Percentiles rank a stretch among this genome's conserved stretches.
Evolutionary conservation across 2,888 invertebrate species (phyloP).

Genomic region (Ichneumoninae sp.): DNA sequence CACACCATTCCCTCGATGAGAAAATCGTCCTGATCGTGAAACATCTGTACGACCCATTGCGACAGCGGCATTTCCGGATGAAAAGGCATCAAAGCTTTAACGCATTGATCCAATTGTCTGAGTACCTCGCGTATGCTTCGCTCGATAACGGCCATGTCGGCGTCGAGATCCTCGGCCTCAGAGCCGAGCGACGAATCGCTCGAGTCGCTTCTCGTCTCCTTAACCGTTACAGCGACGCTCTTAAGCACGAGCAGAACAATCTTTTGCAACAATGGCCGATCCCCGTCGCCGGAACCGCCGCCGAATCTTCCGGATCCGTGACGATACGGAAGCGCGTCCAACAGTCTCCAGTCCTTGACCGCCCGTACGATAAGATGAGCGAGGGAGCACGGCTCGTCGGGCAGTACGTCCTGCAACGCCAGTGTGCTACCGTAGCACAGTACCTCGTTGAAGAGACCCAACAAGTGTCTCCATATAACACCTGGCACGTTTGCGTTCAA

Average conservation of each 20-base stretch:
- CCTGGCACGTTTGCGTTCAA: conserved; percentile 90
- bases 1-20: conserved; percentile 97
- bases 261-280: conserved; percentile 90
- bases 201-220: conserved; percentile 94
- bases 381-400: conserved; percentile 94
- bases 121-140: conserved; percentile 93
- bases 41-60: conserved; percentile 94
- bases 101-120: conserved; percentile 92
- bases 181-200: conserved; percentile 94
- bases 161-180: conserved; percentile 93
- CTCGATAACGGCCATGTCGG: conserved; percentile 95
- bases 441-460: conserved; percentile 95
- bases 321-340: conserved; percentile 86
- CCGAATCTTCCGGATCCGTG: conserved; percentile 85
- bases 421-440: conserved; percentile 96
- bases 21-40: conserved; percentile 96
- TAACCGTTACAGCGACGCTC: conserved; percentile 95
- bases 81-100: conserved; percentile 92
- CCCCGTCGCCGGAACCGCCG: conserved; percentile 85
- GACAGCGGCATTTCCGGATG: conserved; percentile 95
- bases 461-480: conserved; percentile 93
- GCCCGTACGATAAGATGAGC: conserved; percentile 94
- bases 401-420: conserved; percentile 93
- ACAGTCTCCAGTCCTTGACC: conserved; percentile 92
- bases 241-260: conserved; percentile 94